phyloP scores from a whole-genome alignment of 2,113 vertebrate species.

The Thermophis baileyi region DNA sequence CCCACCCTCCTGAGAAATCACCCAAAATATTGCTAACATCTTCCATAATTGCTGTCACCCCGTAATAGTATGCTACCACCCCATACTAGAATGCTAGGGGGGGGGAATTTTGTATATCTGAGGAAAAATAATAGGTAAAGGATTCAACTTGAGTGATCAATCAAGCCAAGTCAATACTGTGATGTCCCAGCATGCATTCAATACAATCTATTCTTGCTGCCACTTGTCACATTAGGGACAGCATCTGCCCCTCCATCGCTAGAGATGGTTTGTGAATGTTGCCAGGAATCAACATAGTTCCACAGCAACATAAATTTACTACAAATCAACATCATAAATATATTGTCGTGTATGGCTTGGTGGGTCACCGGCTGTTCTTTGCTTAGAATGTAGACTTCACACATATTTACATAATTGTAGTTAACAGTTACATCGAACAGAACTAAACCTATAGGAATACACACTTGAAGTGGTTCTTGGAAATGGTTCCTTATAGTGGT shows the following conservation, averaged over 20 bases:
- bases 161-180: not conserved
- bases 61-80: slow-evolving; percentile 38
- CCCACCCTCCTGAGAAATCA: slow-evolving; percentile 50
- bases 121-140: slow-evolving; percentile 43
- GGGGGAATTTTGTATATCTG: slow-evolving; percentile 48
- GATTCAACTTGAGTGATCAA: not conserved
- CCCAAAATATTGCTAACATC: slow-evolving; percentile 44
- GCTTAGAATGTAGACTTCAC: slow-evolving; percentile 13
- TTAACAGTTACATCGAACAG: slow-evolving; percentile 30
- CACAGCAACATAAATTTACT: not conserved
- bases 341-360: not conserved
- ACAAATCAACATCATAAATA: not conserved
- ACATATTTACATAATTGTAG: slow-evolving; percentile 5
- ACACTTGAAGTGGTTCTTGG: not conserved
- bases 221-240: not conserved
- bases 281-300: not conserved
- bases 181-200: not conserved
- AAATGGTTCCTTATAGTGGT: not conserved
- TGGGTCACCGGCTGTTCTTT: not conserved
- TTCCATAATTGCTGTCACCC: slow-evolving; percentile 23
- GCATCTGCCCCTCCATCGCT: not conserved
- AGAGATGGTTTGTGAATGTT: not conserved
- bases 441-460: slow-evolving; percentile 8
- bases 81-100: slow-evolving; percentile 29
- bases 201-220: slow-evolving; percentile 8